Percentiles rank a stretch among this genome's conserved stretches.
These are phyloP conservation scores for Melanotaenia nigrans DNA, from an alignment of 2,797 vertebrate genomes.

Conservation along the genomic window DNA sequence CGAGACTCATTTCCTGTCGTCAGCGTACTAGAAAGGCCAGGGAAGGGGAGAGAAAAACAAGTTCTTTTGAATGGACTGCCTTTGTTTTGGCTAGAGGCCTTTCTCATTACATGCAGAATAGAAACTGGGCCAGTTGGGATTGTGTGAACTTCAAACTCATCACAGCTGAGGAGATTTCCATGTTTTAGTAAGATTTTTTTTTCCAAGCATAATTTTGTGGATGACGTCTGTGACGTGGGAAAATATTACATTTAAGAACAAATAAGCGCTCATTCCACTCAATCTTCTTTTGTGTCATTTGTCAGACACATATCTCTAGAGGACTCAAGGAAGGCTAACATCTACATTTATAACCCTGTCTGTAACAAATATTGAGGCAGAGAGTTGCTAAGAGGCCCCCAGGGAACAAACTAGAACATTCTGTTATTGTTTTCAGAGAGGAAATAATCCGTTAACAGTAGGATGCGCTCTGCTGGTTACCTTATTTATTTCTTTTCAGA, in stretches of 20 bases:
- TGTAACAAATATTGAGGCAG: conserved; percentile 38
- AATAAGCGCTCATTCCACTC: conserved; percentile 37
- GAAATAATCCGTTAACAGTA: conserved; percentile 75
- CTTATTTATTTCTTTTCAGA: conserved; percentile 74
- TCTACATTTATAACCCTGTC: conserved; percentile 50
- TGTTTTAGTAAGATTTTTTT: conserved; percentile 39
- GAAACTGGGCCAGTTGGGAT: conserved; percentile 57
- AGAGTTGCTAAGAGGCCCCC: conserved; percentile 50
- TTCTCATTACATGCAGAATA: conserved; percentile 62
- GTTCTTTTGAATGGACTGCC: conserved; percentile 53
- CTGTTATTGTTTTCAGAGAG: conserved; percentile 75
- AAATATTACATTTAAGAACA: conserved; percentile 53
- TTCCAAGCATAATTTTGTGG: conserved; percentile 51
- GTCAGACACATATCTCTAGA: conserved; percentile 35
- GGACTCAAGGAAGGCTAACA: conserved; percentile 25
- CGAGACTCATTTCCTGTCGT: conserved; percentile 75
- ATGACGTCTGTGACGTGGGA: conserved; percentile 58
- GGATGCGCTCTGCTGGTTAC: conserved; percentile 66
- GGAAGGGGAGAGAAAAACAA: conserved; percentile 43
- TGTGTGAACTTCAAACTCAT: conserved; percentile 61
- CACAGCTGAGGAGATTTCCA: conserved; percentile 45
- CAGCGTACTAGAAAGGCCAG: conserved; percentile 59
- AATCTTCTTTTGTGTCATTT: conserved; percentile 40
- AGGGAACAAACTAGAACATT: conserved; percentile 61
- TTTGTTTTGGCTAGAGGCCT: conserved; percentile 72